Percentiles rank a stretch among this genome's conserved stretches.
phyloP scores from a whole-genome alignment of 1,140 invertebrate species.

The Adoxophyes honmai region DNA sequence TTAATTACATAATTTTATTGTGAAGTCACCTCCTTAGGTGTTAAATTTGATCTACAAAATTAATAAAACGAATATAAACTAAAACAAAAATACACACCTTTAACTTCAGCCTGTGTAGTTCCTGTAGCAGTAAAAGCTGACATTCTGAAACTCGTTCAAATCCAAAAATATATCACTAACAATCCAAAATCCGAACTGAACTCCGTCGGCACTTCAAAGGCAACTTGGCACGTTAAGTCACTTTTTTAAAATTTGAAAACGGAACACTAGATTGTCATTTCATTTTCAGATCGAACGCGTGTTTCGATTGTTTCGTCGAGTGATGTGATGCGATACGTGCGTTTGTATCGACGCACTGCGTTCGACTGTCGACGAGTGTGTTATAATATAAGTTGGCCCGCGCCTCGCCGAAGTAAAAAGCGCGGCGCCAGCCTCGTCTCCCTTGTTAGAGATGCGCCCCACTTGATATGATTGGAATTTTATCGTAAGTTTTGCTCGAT shows the following conservation, averaged over 20 bases:
- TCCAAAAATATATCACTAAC: conserved; percentile 40
- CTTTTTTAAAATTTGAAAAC: conserved; percentile 43
- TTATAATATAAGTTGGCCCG: conserved; percentile 37
- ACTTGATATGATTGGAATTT: conserved; percentile 31
- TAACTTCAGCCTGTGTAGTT: conserved; percentile 44
- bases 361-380: conserved; percentile 38
- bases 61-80: no score
- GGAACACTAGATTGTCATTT: conserved; percentile 43
- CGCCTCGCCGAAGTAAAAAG: conserved; percentile 62
- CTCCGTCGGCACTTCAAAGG: conserved; percentile 27
- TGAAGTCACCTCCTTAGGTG: no score
- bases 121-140: conserved; percentile 48
- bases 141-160: conserved; percentile 40
- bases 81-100: conserved; percentile 43
- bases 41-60: no score
- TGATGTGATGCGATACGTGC: not conserved
- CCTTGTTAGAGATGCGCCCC: conserved; percentile 62
- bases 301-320: conserved; percentile 22
- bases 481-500: conserved; percentile 21
- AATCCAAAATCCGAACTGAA: conserved; percentile 30
- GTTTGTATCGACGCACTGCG: conserved; percentile 25
- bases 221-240: conserved; percentile 54
- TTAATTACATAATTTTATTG: no score
- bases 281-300: conserved; percentile 33
- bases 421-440: conserved; percentile 67